Conservation (phyloP, 2,888 invertebrate genomes). For the Gerris lacustris region DNA sequence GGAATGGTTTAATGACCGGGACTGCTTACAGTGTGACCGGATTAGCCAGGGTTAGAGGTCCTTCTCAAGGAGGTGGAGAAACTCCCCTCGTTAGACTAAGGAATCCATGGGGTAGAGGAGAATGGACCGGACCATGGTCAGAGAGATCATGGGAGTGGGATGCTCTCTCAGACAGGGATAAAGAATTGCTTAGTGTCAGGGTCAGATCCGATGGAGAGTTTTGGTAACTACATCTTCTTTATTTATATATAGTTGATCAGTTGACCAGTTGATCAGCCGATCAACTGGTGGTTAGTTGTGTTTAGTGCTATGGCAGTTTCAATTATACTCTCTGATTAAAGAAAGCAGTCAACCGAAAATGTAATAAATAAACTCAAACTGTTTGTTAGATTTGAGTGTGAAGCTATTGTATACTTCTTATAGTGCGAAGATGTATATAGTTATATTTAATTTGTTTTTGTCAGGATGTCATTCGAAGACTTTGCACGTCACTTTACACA, state of each 20-base stretch:
- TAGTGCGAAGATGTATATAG: no score
- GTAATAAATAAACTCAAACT: no score
- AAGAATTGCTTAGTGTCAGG: constrained; percentile 49
- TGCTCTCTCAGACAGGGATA: constrained; percentile 49
- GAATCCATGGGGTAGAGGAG: constrained; percentile 53
- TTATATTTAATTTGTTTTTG: neutral
- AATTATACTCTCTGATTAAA: no score
- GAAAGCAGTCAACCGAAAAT: no score
- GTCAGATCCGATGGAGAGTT: constrained; percentile 56
- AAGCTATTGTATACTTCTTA: no score
- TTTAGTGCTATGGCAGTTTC: no score
- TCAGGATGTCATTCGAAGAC: constrained; percentile 58
- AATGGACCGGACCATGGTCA: constrained; percentile 62
- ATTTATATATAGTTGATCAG: constrained; percentile 23
- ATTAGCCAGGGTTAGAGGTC: constrained; percentile 52
- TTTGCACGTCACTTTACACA: constrained; percentile 53
- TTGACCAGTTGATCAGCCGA: no score
- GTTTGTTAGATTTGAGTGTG: no score
- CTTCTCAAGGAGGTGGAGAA: constrained; percentile 39
- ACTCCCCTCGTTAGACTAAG: constrained; percentile 50
- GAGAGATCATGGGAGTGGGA: constrained; percentile 58
- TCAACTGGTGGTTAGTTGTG: no score
- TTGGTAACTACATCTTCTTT: constrained; percentile 40
- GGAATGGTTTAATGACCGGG: constrained; percentile 52
- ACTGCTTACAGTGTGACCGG: constrained; percentile 60